Base-by-base conservation (phyloP, 2,797 vertebrate genomes). In the Cetoscarus ocellatus region DNA sequence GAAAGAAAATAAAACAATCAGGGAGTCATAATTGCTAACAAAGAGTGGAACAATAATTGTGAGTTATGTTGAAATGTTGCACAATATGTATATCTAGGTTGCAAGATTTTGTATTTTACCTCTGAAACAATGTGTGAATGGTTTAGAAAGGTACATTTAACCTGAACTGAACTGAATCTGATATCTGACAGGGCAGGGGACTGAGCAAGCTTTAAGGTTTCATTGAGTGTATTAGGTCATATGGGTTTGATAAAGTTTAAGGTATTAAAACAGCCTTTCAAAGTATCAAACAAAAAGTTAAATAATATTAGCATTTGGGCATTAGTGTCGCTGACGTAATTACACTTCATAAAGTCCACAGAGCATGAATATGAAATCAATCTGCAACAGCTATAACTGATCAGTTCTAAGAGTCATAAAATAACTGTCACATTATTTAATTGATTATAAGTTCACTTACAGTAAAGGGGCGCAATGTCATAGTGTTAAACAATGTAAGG, bases 201-300 rank as follows among this genome's bases (percentile, higher is more conserved):
- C 61, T 55, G 47, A 3, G 39, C 10, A 72, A 44, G 42, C 62
- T 43, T 18, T n/a, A 45, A 27, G 67, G 65, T 58, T 69, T 71
- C 75, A 90, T 70, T 78, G 75, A 75, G 51, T 74, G 48, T 51
- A 56, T 19, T 47, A 57, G 50, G 67, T 36, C 65, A 69, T 74
- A 56, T 61, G 42, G 70, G 43, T 44, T 44, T 13, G 13, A 44
- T 63, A 51, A 73, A 81, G 63, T 63, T 78, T 67, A 8, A 62
- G 50, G 49, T 82, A 86, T 88, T 83, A 86, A 73, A 68, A 38
- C 12, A 69, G 52, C 75, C 62, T 84, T 82, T 86, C 57, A 49
- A 78, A 78, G 73, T 70, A 85, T 72, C 54, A 67, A 53, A 82
- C 66, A 75, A 64, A 69, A 69, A 79, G n/a, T 56, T 53, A 55